Base-by-base conservation (phyloP, 2,888 invertebrate genomes). In the Teinopalpus imperialis region DNA sequence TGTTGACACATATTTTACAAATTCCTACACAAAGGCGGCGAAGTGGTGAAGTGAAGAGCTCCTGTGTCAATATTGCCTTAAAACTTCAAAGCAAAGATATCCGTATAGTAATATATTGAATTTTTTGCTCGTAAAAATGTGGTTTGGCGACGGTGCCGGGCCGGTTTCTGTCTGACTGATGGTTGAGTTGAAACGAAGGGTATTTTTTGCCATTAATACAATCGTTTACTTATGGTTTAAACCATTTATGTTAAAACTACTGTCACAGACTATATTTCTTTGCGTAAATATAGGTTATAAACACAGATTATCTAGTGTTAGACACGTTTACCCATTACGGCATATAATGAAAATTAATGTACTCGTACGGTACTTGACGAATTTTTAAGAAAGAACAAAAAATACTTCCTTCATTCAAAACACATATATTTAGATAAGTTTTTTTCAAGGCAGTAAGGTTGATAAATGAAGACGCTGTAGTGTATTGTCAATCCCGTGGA, bases 91-190 rank as follows among this genome's bases (percentile, higher is more conserved):
- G 42, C 37, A 26, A 43, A 45, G 29, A 52, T 36, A 39, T 54
- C 52, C 46, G 47, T 48, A 51, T 47, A 54, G 40, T 32, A 40
- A 51, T 51, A 51, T 36, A 50, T 50, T 53, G 46, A 56, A 50
- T 63, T 74, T 74, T 72, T 74, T 74, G 68, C 59, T 52, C 32
- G 48, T 63, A 71, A 70, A 74, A 74, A 76, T 71, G 69, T 51
- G 63, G 67, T 67, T 65, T 52, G 57, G 49, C 50, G 48, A 45
- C 59, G 36, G 44, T 30, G 48, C 23, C 30, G 31, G 51, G 62
- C 69, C 61, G 69, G 70, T 65, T 67, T 51, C 29, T 14, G 20
- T 30, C 20, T 30, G 13, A 39, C 44, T 27, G 47, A 51, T 48
- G 47, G 47, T 41, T 45, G 30, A 13, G 46, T 48, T 46, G 30